Evolutionary conservation across 2,113 vertebrate species (phyloP).

Genomic region (Pantherophis guttatus): DNA sequence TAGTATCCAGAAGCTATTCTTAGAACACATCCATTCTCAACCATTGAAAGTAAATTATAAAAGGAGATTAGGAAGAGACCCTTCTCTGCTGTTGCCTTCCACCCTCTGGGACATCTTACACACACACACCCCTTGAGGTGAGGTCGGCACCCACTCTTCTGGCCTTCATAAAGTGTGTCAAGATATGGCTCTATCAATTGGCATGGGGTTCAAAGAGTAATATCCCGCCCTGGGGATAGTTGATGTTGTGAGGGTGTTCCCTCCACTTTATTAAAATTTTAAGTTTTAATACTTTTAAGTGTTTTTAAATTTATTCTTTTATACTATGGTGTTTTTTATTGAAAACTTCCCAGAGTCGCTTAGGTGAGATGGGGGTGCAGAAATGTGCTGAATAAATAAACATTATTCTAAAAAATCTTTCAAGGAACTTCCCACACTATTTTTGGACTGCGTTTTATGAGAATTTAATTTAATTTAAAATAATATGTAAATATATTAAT

Average conservation of each 20-base stretch:
- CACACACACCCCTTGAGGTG: fast-evolving
- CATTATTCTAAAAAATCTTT: background rate
- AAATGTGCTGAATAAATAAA: background rate
- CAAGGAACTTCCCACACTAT: background rate
- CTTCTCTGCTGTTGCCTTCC: background rate
- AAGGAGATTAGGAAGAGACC: background rate
- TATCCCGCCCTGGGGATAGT: background rate
- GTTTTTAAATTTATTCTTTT: background rate
- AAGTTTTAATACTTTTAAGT: background rate
- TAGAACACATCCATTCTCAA: background rate
- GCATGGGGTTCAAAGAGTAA: background rate
- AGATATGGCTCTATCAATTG: background rate
- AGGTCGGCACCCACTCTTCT: background rate
- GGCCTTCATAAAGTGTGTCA: background rate
- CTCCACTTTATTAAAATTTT: background rate
- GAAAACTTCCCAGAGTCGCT: background rate
- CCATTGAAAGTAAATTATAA: background rate
- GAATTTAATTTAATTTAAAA: background rate
- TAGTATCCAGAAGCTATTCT: background rate
- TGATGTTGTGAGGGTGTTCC: background rate
- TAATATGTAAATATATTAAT: background rate
- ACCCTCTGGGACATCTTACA: background rate
- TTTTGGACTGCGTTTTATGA: background rate
- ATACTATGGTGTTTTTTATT: background rate
- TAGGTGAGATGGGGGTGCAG: background rate